phyloP scores from a whole-genome alignment of 2,888 invertebrate genomes.

The Augochlorella aurata region DNA sequence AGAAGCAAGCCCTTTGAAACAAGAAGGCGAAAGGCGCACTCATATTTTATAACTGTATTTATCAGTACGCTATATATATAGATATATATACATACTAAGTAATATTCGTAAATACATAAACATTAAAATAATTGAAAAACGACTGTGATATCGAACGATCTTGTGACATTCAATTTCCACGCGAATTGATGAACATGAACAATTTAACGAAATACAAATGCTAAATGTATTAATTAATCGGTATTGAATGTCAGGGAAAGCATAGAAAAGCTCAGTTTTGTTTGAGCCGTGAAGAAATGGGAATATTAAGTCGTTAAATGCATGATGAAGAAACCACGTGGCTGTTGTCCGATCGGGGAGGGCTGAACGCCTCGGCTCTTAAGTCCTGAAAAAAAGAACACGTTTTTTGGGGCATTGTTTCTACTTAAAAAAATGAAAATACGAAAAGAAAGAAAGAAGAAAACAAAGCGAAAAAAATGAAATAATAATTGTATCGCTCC shows the following conservation, averaged over 20 bases:
- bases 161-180: constrained; percentile 81
- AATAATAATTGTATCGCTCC: constrained; percentile 52
- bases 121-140: constrained; percentile 78
- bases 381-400: constrained; percentile 68
- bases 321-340: constrained; percentile 69
- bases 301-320: constrained; percentile 79
- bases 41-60: constrained; percentile 81
- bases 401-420: constrained; percentile 77
- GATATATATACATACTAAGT: constrained; percentile 77
- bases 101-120: constrained; percentile 79
- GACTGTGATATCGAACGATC: constrained; percentile 82
- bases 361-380: constrained; percentile 78
- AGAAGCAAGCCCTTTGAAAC: constrained; percentile 64
- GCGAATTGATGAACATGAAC: constrained; percentile 75
- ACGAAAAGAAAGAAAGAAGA: constrained; percentile 5
- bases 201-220: constrained; percentile 74
- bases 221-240: constrained; percentile 75
- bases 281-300: constrained; percentile 64
- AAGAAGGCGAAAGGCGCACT: constrained; percentile 74
- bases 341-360: constrained; percentile 80
- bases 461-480: background rate
- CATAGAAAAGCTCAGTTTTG: constrained; percentile 66
- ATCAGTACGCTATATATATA: constrained; percentile 78
- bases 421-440: constrained; percentile 70
- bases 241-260: constrained; percentile 77